A percentile compares a stretch with the other conserved stretches of the same genome.
These are phyloP conservation scores for Cnemophilus loriae DNA, from an alignment of 2,113 vertebrate genomes.

Conservation along the genomic window DNA sequence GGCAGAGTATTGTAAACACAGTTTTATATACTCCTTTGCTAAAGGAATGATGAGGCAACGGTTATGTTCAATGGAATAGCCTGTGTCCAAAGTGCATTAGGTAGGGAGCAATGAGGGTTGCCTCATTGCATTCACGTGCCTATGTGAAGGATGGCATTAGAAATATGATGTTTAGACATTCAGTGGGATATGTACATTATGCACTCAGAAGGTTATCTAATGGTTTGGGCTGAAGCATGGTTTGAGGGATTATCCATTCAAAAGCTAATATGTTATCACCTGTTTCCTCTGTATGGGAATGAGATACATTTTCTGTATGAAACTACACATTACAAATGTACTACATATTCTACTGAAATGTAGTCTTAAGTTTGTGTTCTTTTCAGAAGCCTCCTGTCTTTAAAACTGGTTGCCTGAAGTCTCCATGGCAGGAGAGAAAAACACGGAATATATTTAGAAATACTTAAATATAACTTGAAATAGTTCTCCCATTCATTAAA, in stretches of 20 bases:
- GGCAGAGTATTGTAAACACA: neutral
- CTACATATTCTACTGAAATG: neutral
- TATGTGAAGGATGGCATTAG: neutral
- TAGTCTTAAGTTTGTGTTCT: neutral
- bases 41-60: neutral
- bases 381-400: neutral
- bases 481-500: constrained; percentile 21
- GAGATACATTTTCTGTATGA: neutral
- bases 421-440: neutral
- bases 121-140: rapidly evolving
- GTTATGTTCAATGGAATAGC: neutral
- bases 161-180: neutral
- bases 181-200: neutral
- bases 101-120: neutral
- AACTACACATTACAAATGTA: neutral
- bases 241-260: neutral
- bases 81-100: neutral
- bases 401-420: neutral
- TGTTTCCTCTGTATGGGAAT: neutral
- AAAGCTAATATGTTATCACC: neutral
- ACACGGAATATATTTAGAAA: neutral
- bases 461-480: constrained; percentile 12
- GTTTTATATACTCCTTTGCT: neutral
- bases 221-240: neutral
- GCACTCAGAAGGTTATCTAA: neutral